These are phyloP conservation scores for Drosophila mauritiana DNA, from an alignment of 1,140 invertebrate species.

Conservation along the genomic window DNA sequence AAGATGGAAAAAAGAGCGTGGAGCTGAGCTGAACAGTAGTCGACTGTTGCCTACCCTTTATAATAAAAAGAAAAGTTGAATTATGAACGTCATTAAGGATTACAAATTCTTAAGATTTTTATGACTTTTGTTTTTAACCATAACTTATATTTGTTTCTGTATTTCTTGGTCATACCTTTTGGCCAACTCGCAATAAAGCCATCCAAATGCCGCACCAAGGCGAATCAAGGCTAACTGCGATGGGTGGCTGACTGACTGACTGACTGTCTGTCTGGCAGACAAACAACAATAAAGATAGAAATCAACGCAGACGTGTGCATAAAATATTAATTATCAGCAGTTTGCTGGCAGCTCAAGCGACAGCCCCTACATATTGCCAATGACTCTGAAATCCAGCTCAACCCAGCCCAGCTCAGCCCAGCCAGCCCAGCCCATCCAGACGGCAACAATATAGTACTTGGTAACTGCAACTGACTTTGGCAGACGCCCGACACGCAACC, in stretches of 20 bases:
- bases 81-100: too few species aligned
- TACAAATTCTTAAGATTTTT: too few species aligned
- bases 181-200: background rate
- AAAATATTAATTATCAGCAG: slow-evolving; percentile 84
- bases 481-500: slow-evolving; percentile 61
- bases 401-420: background rate
- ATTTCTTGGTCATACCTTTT: too few species aligned
- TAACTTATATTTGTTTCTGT: too few species aligned
- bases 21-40: background rate
- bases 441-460: slow-evolving; percentile 41
- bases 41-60: background rate
- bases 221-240: slow-evolving; percentile 31
- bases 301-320: slow-evolving; percentile 83
- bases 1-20: slow-evolving; percentile 20
- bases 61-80: too few species aligned
- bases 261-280: slow-evolving; percentile 56
- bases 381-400: slow-evolving; percentile 52
- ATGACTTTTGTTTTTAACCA: too few species aligned
- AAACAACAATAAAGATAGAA: slow-evolving; percentile 83
- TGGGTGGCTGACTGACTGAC: slow-evolving; percentile 28
- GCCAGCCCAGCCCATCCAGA: slow-evolving; percentile 31
- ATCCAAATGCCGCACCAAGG: slow-evolving; percentile 1
- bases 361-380: slow-evolving; percentile 65
- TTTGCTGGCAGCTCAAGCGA: slow-evolving; percentile 55
- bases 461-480: slow-evolving; percentile 52